Conservation (phyloP, 2,797 vertebrate species). For the Scolopax bukidnonensis region DNA sequence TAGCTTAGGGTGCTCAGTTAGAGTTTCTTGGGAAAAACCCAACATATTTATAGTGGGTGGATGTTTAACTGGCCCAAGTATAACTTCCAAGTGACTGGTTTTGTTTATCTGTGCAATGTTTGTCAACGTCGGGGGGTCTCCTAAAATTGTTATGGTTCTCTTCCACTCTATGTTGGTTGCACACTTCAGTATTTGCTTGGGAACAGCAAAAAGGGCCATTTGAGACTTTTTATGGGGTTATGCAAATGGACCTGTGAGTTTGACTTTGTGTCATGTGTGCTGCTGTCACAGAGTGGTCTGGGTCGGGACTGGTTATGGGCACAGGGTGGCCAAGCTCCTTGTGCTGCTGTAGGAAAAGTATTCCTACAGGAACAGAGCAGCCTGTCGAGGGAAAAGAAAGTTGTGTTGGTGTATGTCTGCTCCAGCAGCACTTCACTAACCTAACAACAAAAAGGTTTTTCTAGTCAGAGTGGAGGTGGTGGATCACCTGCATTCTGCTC, state of each 20-base stretch:
- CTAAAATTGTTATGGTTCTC: background rate
- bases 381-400: no score
- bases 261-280: background rate
- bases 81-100: background rate
- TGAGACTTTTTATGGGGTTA: background rate
- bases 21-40: background rate
- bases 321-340: no score
- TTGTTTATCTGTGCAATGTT: background rate
- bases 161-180: background rate
- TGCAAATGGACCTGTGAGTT: background rate
- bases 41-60: accelerated
- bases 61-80: accelerated
- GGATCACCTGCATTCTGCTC: background rate
- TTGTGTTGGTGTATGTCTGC: no score
- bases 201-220: background rate
- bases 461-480: no score
- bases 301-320: no score
- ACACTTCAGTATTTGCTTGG: background rate
- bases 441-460: no score
- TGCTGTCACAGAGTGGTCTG: no score
- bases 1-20: background rate
- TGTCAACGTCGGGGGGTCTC: background rate
- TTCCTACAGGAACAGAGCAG: no score
- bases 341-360: no score
- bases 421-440: no score